Percentiles rank a stretch among this genome's conserved stretches.
phyloP scores from a whole-genome alignment of 2,888 invertebrate species.

The Drosophila antonietae region DNA sequence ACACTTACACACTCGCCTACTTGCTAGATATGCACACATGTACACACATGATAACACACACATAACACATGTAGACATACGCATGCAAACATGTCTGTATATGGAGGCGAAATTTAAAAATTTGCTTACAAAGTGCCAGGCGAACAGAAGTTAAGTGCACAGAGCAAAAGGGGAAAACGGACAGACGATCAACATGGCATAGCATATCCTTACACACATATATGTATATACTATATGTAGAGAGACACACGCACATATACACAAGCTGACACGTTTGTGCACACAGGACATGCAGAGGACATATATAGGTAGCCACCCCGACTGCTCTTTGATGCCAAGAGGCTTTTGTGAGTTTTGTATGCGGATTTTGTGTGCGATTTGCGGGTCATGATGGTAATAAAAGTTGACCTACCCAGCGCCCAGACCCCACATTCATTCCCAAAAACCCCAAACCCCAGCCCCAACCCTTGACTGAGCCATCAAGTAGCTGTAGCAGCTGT shows the following conservation, averaged over 20 bases:
- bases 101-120: constrained; percentile 65
- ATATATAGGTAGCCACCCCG: constrained; percentile 32
- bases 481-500: constrained; percentile 44
- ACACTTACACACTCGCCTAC: not conserved
- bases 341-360: constrained; percentile 64
- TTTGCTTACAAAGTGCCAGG: constrained; percentile 77
- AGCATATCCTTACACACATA: constrained; percentile 29
- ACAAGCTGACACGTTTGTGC: constrained; percentile 2
- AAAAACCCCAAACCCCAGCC: not conserved
- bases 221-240: not conserved
- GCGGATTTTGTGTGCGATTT: constrained; percentile 68
- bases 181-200: constrained; percentile 47
- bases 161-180: constrained; percentile 10
- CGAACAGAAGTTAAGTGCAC: constrained; percentile 59
- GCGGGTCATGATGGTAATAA: constrained; percentile 67
- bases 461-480: constrained; percentile 15
- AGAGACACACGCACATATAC: constrained; percentile 3
- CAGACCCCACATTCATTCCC: too few relatives aligned
- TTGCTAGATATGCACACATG: not conserved
- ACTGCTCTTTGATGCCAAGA: constrained; percentile 45
- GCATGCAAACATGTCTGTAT: constrained; percentile 20
- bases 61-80: not conserved
- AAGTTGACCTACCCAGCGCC: constrained; percentile 40
- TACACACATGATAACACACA: constrained; percentile 1
- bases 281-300: constrained; percentile 49